phyloP scores from a whole-genome alignment of 2,797 vertebrate species.

The Schizopygopsis malacanthus region DNA sequence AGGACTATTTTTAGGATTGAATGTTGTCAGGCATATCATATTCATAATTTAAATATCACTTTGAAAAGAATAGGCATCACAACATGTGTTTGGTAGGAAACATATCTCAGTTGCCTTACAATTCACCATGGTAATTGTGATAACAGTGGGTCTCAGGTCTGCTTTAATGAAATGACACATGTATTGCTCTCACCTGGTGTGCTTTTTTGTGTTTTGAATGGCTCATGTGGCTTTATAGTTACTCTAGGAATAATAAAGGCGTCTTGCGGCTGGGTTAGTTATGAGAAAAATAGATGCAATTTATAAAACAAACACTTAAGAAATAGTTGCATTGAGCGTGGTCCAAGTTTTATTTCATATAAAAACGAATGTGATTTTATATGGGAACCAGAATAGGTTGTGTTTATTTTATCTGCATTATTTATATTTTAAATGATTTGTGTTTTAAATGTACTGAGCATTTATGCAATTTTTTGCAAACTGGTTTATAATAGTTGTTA shows the following conservation, averaged over 20 bases:
- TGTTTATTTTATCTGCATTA: not conserved
- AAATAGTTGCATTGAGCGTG: not conserved
- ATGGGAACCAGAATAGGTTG: not conserved
- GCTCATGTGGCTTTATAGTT: not conserved
- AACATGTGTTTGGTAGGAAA: not conserved
- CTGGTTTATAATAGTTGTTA: not conserved
- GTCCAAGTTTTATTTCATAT: not conserved
- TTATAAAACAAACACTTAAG: not conserved
- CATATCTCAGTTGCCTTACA: not conserved
- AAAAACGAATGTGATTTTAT: not conserved
- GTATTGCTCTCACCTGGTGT: not conserved
- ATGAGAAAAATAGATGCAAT: not conserved
- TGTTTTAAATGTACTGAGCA: not conserved
- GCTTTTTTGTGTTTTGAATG: not conserved
- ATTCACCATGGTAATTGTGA: not conserved
- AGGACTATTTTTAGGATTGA: not conserved
- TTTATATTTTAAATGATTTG: not conserved
- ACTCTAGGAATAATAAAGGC: not conserved
- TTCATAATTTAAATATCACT: not conserved
- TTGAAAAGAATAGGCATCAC: not conserved
- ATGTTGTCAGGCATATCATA: conserved; percentile 1
- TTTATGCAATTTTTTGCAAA: not conserved
- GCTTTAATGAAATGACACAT: not conserved
- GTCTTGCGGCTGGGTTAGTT: not conserved
- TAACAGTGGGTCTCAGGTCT: not conserved